Base-by-base conservation (phyloP, 2,113 vertebrate genomes). In the Paradoxurus hermaphroditus region DNA sequence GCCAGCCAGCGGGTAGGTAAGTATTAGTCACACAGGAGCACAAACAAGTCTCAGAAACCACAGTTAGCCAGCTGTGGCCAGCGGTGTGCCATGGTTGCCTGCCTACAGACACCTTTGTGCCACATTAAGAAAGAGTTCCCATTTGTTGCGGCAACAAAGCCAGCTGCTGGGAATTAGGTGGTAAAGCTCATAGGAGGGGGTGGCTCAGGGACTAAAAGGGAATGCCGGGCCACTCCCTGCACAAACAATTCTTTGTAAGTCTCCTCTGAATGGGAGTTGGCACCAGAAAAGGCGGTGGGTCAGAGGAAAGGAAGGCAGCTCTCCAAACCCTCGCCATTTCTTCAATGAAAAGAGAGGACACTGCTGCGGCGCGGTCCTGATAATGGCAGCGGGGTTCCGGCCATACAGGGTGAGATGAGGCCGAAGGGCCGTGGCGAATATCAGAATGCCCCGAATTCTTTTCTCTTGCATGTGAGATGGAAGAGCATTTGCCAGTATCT, bases 111-210 rank as follows among this genome's bases (percentile, higher is more conserved):
- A 97, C 97, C 96, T 97, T 94, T 97, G 97, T 82, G 82, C 96
- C 77, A 73, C 96, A 92, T 98, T 96, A 97, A 96, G 98, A 97
- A 98, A 98, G 95, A 92, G 82, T 90, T 94, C 92, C 82, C 90
- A 56, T 83, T 89, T 97, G 79, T 97, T 97, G 97, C 16, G 0
- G 94, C 95, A 98, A 97, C 97, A 96, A 53, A 93, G 78, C 94
- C 97, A 98, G 97, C 90, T 98, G 97, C 98, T 98, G 97, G 96
- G 97, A 97, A 97, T 91, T 65, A 91, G 97, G 94, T 70, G 77
- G 95, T 49, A 34, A 62, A 53, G 94, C 95, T 90, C 90, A 79
- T 91, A 95, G 93, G 87, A 77, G 23, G 93, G 97, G 97, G 62
- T 94, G 97, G 81, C 10, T 18, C 14, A 23, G 93, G 96, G 87